Percentiles rank a stretch among this genome's conserved stretches.
phyloP scores from a whole-genome alignment of 1,140 invertebrate species.

The Phymorhynchus buccinoides region DNA sequence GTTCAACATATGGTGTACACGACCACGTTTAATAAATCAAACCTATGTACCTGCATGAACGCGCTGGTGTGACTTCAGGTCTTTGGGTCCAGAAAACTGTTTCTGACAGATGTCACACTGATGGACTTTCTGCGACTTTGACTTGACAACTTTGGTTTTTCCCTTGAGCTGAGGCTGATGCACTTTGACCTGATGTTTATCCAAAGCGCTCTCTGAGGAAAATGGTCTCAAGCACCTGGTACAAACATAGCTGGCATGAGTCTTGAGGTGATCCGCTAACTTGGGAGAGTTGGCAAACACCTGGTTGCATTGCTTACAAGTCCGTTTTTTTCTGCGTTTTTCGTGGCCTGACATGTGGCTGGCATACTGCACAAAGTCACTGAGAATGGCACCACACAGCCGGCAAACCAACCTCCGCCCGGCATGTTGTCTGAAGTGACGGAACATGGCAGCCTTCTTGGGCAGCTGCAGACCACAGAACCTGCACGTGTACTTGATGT shows the following conservation, averaged over 20 bases:
- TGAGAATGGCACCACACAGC: conserved; percentile 61
- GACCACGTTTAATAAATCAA: not conserved
- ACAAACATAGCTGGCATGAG: not conserved
- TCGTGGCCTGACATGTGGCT: conserved; percentile 58
- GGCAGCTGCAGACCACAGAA: conserved; percentile 50
- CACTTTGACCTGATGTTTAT: not conserved
- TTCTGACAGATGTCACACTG: conserved; percentile 26
- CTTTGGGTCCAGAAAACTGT: conserved; percentile 7
- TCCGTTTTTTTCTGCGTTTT: conserved; percentile 46
- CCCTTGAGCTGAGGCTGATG: not conserved
- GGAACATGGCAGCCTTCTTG: conserved; percentile 53
- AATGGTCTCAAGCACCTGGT: not conserved
- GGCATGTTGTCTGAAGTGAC: conserved; percentile 60
- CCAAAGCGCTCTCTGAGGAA: not conserved
- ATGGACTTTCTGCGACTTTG: not conserved
- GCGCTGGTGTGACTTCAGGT: conserved; percentile 9
- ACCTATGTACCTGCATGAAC: conserved; percentile 16
- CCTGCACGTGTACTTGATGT: conserved; percentile 40
- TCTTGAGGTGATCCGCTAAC: conserved; percentile 53
- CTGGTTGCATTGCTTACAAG: conserved; percentile 58
- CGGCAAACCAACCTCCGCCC: conserved; percentile 58
- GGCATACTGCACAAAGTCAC: conserved; percentile 47
- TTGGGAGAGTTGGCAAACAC: conserved; percentile 53
- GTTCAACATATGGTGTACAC: no score
- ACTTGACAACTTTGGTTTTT: not conserved